Base-by-base conservation (phyloP, 1,140 invertebrate species). In the Philopotamus ludificatus region DNA sequence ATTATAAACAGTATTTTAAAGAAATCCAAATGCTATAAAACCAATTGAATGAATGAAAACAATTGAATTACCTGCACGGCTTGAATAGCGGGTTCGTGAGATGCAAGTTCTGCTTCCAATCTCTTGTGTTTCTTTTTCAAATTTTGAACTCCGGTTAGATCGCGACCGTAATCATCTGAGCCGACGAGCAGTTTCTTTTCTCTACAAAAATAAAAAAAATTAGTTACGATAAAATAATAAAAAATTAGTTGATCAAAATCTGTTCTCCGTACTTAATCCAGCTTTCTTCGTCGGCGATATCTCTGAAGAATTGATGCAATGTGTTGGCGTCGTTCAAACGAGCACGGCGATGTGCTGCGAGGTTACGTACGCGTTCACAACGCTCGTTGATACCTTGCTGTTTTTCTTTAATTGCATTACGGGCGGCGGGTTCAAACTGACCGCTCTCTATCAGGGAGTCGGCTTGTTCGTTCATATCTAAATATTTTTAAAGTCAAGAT, bases 241-340 rank as follows among this genome's bases (percentile, higher is more conserved):
- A 4, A 34, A 7, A 34, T 34, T 34, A 12, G 4, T 34, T 4
- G 12, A 34, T 7, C 12, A 34, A 34, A 7, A 12, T 34, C 12
- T 34, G 28, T 34, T 7, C 4, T 39, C 78, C 82, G 77, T 71
- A 89, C 87, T 98, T 98, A 74, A 99, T 99, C 97, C 97, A 99
- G n/a, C 94, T 96, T 78, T 99, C 97, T 78, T 99, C 97, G 77
- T 99, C 97, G 68, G 97, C 97, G 75, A 99, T 98, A 76, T 99
- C 97, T 49, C 97, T 83, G 86, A 99, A 96, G 88, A 99, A 99
- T 80, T 99, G 97, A 79, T 99, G 97, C 70, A 99, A 84, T 7
- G 95, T 99, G 74, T 98, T 94, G 1, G 97, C 96, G 78, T 99
- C 97, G 76, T 90, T 89, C 15, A 99, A 83, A 25, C 95, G 83